Base-by-base conservation (phyloP, 2,797 vertebrate species). In the Peromyscus eremicus region DNA sequence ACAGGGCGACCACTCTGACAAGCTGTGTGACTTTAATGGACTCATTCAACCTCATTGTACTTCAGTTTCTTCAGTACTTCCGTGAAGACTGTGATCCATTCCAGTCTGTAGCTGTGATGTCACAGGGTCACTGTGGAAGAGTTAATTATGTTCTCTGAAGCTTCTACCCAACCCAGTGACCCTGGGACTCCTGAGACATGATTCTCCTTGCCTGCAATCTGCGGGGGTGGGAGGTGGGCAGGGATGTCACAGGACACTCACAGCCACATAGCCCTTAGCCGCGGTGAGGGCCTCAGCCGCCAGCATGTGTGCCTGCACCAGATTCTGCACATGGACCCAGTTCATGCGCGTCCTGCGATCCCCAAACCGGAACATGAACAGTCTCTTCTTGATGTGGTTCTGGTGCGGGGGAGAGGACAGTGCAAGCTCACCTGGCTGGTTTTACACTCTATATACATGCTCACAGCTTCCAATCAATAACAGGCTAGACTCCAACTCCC, bases 311-410 rank as follows among this genome's bases (percentile, higher is more conserved):
- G 99, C 99, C 98, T 98, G 98, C 32, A 99, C 99, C 97, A 99
- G 98, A 97, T 99, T 99, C 37, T 98, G 98, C 16, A 99, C 99
- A 0, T 99, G 99, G 0, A 99, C 99, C 99, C 99, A 99, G 98
- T 99, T 99, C 99, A 99, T 99, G 96, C 95, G 96, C 32, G 99
- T 98, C 55, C 21, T 84, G 19, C 98, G 98, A 98, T 99, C 98
- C 17, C 99, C 99, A 79, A 99, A 99, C 86, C 98, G 98, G 98
- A 99, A 99, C 94, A 98, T 99, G 95, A 99, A 99, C 40, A 99
- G 92, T 82, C 99, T 98, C 57, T 99, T 99, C 97, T 99, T 98
- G 97, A 99, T 99, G 49, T 99, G 99, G 82, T 98, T 98, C 99
- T 99, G 97, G 66, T 52, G 46, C 5, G 11, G 13, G 21, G 49